phyloP scores from a whole-genome alignment of 1,140 invertebrate species.

The Zaprionus nigranus region DNA sequence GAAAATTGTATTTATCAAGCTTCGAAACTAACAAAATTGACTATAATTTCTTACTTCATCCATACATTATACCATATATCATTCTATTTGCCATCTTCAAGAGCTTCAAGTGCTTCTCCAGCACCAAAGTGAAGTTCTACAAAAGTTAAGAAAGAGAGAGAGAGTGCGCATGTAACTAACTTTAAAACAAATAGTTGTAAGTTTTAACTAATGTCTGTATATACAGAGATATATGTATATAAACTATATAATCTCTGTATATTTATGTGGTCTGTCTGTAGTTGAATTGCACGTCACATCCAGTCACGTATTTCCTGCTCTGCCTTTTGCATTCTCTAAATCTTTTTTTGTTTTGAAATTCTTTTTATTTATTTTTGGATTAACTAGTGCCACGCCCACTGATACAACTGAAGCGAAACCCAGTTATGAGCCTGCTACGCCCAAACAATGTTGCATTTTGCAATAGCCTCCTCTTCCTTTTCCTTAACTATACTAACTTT shows the following conservation, averaged over 20 bases:
- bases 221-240: neutral
- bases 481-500: neutral
- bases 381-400: slow-evolving; percentile 55
- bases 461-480: slow-evolving; percentile 41
- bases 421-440: slow-evolving; percentile 45
- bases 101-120: slow-evolving; percentile 67
- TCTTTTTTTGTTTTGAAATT: slow-evolving; percentile 35
- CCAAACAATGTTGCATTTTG: slow-evolving; percentile 75
- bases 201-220: slow-evolving; percentile 8
- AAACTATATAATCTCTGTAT: neutral
- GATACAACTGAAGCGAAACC: slow-evolving; percentile 27
- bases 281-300: neutral
- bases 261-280: neutral
- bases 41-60: neutral
- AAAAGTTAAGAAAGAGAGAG: slow-evolving; percentile 44
- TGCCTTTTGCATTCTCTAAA: slow-evolving; percentile 1
- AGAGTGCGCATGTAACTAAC: slow-evolving; percentile 2
- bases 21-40: neutral
- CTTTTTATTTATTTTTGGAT: slow-evolving; percentile 41
- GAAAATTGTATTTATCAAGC: too few relatives aligned
- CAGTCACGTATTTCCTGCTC: neutral
- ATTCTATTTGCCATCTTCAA: slow-evolving; percentile 48
- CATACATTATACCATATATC: neutral
- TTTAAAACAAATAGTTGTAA: slow-evolving; percentile 19
- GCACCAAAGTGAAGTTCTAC: slow-evolving; percentile 69